phyloP scores from a whole-genome alignment of 2,888 invertebrate genomes.

The Syritta pipiens region DNA sequence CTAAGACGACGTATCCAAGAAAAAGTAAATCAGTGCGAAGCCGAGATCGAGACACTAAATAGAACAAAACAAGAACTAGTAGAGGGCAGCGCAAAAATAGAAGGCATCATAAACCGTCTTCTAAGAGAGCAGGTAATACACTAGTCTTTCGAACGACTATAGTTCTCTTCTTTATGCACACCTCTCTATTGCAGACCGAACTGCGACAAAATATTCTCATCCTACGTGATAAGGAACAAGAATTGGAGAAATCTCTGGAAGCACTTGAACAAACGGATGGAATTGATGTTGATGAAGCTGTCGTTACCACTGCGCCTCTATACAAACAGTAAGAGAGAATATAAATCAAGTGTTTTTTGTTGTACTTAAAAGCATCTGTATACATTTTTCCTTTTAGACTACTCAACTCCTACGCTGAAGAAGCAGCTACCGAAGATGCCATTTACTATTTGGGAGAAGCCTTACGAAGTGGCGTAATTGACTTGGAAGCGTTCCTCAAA shows the following conservation, averaged over 20 bases:
- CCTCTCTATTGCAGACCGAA: conserved; percentile 86
- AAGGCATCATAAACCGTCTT: conserved; percentile 87
- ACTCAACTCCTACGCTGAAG: conserved; percentile 96
- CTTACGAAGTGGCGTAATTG: conserved; percentile 93
- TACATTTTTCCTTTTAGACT: conserved; percentile 82
- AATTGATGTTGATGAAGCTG: conserved; percentile 97
- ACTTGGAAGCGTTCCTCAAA: conserved; percentile 97
- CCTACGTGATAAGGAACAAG: conserved; percentile 92
- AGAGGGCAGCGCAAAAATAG: conserved; percentile 90
- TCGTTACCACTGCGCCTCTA: conserved; percentile 96
- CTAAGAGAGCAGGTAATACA: conserved; percentile 84
- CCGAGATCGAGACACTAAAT: conserved; percentile 92
- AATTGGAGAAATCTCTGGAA: conserved; percentile 89
- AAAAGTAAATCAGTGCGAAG: conserved; percentile 93
- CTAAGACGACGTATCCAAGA: conserved; percentile 92
- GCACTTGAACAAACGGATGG: conserved; percentile 88
- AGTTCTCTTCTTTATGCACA: too few relatives aligned
- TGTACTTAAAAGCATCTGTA: neutral
- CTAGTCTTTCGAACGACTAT: too few relatives aligned
- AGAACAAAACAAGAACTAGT: conserved; percentile 92
- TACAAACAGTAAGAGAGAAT: conserved; percentile 90
- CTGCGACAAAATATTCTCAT: conserved; percentile 91
- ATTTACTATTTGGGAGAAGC: conserved; percentile 99
- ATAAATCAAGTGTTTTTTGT: neutral
- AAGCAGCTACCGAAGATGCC: conserved; percentile 98